These are phyloP conservation scores for Acridotheres tristis DNA, from an alignment of 2,797 vertebrate species.

Conservation along the genomic window DNA sequence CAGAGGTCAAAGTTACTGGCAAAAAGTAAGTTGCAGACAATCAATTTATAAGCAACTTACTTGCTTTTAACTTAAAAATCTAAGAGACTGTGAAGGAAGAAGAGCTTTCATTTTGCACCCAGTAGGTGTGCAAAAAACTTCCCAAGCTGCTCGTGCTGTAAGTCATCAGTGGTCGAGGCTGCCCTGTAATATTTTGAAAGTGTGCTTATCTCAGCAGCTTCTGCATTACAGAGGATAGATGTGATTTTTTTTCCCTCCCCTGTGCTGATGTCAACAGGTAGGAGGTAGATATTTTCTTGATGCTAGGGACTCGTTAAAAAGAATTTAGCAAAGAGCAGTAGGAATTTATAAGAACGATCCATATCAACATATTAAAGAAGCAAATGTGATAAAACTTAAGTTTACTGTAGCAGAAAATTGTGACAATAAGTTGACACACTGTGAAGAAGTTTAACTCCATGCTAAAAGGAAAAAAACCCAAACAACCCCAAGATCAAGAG, in stretches of 20 bases:
- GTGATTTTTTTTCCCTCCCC: background rate
- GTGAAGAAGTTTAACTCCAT: slow-evolving; percentile 41
- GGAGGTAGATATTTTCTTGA: slow-evolving; percentile 25
- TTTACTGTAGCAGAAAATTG: slow-evolving; percentile 45
- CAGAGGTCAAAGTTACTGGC: background rate
- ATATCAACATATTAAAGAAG: slow-evolving; percentile 34
- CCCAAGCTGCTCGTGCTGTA: background rate
- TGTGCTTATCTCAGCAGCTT: background rate
- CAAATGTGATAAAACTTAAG: slow-evolving; percentile 36
- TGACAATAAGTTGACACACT: slow-evolving; percentile 37
- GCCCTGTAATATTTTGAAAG: background rate
- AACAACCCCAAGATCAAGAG: background rate
- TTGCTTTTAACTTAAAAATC: slow-evolving; percentile 3
- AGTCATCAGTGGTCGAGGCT: background rate
- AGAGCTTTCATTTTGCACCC: slow-evolving; percentile 5
- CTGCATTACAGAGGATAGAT: background rate
- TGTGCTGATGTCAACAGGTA: background rate
- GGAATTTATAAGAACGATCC: slow-evolving; percentile 35
- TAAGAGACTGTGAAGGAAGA: slow-evolving; percentile 8
- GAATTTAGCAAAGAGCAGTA: slow-evolving; percentile 19
- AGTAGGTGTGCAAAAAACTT: background rate
- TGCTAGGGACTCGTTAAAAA: slow-evolving; percentile 1
- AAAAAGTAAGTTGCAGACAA: background rate
- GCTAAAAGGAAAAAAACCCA: background rate
- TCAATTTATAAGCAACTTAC: background rate